These are phyloP conservation scores for Zoanthus sociatus DNA, from an alignment of 92 coral and sea anemone genomes.

Conservation along the genomic window DNA sequence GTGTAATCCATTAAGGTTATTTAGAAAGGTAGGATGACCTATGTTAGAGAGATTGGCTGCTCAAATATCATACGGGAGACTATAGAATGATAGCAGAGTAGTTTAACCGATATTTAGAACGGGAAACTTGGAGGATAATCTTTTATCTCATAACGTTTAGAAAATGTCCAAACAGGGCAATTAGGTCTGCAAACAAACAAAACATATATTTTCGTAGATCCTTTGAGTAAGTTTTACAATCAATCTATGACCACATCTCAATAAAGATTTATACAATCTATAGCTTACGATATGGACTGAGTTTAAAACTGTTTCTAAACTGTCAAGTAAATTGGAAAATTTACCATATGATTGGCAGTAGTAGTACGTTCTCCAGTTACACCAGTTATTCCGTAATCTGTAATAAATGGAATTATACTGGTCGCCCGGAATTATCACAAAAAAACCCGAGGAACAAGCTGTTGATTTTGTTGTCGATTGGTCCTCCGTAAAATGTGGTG, in stretches of 20 bases:
- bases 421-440: not conserved
- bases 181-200: too few species aligned
- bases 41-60: too few species aligned
- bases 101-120: too few species aligned
- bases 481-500: not conserved
- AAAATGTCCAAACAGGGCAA: too few species aligned
- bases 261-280: too few species aligned
- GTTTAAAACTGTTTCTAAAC: not conserved
- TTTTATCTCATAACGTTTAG: too few species aligned
- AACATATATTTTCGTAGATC: too few species aligned
- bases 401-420: not conserved
- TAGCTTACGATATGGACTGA: not conserved
- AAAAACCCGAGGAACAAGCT: not conserved
- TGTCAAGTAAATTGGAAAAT: not conserved
- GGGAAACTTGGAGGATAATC: too few species aligned
- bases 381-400: not conserved
- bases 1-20: not conserved
- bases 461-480: not conserved
- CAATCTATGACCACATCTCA: too few species aligned
- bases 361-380: not conserved
- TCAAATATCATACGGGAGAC: too few species aligned
- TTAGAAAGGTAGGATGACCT: not conserved
- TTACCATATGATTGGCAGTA: slow-evolving; percentile 20
- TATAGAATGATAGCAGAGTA: too few species aligned
- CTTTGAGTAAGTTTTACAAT: too few species aligned